Evolutionary conservation across 1,140 invertebrate genomes (phyloP).

Genomic region (Atta texana): DNA sequence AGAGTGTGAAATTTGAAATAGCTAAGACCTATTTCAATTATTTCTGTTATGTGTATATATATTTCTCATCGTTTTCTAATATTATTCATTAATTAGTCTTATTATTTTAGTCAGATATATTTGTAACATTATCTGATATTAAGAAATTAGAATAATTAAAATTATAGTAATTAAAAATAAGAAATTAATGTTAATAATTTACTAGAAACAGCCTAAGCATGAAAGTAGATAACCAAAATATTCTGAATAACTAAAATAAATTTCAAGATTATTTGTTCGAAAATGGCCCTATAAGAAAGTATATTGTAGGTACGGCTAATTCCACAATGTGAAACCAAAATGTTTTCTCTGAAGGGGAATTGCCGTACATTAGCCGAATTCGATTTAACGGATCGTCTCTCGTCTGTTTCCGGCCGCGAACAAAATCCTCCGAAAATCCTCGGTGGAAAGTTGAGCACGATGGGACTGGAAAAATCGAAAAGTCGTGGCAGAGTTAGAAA

Average conservation of each 20-base stretch:
- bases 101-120: not conserved
- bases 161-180: not conserved
- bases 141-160: too few species aligned
- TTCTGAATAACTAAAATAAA: not conserved
- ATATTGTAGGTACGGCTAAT: conserved; percentile 32
- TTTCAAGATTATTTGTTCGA: not conserved
- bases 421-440: conserved; percentile 73
- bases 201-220: not conserved
- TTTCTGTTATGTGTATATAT: not conserved
- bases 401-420: conserved; percentile 71
- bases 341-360: conserved; percentile 33
- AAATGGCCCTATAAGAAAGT: conserved; percentile 3
- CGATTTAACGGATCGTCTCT: conserved; percentile 78
- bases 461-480: conserved; percentile 66
- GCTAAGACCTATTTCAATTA: not conserved
- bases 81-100: not conserved
- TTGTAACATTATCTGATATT: not conserved
- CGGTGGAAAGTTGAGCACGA: conserved; percentile 53
- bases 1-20: too few species aligned
- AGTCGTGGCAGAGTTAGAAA: conserved; percentile 28
- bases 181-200: not conserved
- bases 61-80: not conserved
- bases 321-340: conserved; percentile 8
- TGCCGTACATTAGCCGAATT: conserved; percentile 74
- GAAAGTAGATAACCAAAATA: not conserved